Conservation (phyloP, 2,888 invertebrate genomes). For the Drosophila affinis region DNA sequence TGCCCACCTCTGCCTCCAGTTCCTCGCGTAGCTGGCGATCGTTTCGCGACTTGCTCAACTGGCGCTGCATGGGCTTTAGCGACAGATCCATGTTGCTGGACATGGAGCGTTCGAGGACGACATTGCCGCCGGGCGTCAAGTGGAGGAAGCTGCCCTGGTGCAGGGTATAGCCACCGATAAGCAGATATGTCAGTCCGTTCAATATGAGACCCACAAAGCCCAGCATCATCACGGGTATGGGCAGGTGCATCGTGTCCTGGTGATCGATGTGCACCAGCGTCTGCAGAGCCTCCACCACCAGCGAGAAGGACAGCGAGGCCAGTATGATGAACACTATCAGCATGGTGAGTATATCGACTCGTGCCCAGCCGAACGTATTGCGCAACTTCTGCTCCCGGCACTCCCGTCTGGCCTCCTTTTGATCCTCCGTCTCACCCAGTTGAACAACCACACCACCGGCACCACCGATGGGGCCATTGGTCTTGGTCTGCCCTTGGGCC, state of each 20-base stretch:
- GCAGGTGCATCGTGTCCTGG: slow-evolving; percentile 89
- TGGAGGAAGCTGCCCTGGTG: slow-evolving; percentile 89
- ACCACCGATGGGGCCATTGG: slow-evolving; percentile 45
- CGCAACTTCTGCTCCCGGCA: slow-evolving; percentile 87
- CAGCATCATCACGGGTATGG: slow-evolving; percentile 89
- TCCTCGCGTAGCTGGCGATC: slow-evolving; percentile 69
- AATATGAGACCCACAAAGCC: slow-evolving; percentile 89
- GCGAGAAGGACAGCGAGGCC: slow-evolving; percentile 92
- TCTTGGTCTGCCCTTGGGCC: slow-evolving; percentile 2
- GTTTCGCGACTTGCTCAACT: slow-evolving; percentile 84
- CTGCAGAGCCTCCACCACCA: slow-evolving; percentile 92
- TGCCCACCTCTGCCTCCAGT: slow-evolving; percentile 63
- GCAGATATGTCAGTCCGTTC: slow-evolving; percentile 90
- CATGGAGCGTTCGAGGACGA: slow-evolving; percentile 85
- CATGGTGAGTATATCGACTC: slow-evolving; percentile 94
- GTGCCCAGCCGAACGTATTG: slow-evolving; percentile 96
- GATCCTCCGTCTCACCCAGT: slow-evolving; percentile 60
- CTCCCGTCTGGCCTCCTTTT: slow-evolving; percentile 65
- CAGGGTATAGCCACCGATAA: slow-evolving; percentile 91
- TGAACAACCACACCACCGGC: slow-evolving; percentile 52
- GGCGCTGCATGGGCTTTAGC: slow-evolving; percentile 83
- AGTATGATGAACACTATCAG: slow-evolving; percentile 92
- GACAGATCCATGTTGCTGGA: slow-evolving; percentile 68
- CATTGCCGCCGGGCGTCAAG: slow-evolving; percentile 86
- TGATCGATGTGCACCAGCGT: slow-evolving; percentile 90